A percentile compares a stretch with the other conserved stretches of the same genome.
These are phyloP conservation scores for Gallinago media DNA, from an alignment of 2,113 vertebrate genomes.

Conservation along the genomic window DNA sequence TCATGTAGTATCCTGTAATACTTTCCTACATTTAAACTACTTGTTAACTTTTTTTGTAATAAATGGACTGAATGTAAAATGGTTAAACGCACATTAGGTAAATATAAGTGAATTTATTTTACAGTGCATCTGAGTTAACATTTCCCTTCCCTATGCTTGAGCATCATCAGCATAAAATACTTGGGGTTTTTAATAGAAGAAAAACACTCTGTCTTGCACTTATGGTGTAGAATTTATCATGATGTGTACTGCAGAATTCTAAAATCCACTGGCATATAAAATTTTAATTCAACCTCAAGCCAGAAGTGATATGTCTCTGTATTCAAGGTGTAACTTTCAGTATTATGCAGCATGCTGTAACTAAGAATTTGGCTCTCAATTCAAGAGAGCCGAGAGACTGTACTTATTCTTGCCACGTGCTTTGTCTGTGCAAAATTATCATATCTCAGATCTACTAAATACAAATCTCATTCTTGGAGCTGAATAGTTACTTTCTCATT, in stretches of 20 bases:
- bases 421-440: neutral
- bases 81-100: neutral
- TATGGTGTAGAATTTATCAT: fast-evolving
- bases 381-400: neutral
- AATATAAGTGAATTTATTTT: neutral
- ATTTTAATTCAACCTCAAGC: neutral
- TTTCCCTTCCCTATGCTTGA: neutral
- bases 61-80: neutral
- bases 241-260: neutral
- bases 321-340: neutral
- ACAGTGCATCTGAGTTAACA: neutral
- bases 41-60: neutral
- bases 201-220: neutral
- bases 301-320: neutral
- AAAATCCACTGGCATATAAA: neutral
- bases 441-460: fast-evolving
- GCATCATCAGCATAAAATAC: neutral
- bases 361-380: neutral
- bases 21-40: neutral
- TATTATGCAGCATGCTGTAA: neutral
- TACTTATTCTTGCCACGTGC: neutral
- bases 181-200: neutral
- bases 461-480: neutral
- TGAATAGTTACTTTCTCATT: neutral
- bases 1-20: neutral